phyloP scores from a whole-genome alignment of 2,888 invertebrate genomes.

The Pachymerium ferrugineum region DNA sequence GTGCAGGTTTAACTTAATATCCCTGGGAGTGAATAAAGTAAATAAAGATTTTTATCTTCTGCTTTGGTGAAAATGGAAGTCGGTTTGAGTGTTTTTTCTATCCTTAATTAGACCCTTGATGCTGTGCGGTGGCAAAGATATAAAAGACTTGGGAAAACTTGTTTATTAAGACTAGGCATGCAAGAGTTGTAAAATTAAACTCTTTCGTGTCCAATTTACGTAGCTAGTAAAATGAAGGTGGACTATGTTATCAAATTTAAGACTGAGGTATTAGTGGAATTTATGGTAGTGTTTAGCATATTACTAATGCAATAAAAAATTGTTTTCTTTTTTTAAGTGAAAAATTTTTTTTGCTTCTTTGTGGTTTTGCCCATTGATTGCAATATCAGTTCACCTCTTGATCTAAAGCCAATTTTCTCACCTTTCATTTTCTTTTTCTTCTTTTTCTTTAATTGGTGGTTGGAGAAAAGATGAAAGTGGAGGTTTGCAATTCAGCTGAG shows the following conservation, averaged over 20 bases:
- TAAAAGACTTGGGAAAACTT: not conserved
- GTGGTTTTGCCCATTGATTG: no score
- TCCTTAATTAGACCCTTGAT: not conserved
- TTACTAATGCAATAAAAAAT: no score
- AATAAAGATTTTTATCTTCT: constrained; percentile 7
- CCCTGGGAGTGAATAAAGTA: not conserved
- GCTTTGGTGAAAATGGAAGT: no score
- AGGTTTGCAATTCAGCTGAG: constrained; percentile 20
- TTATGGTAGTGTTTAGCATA: not conserved
- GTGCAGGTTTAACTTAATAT: not conserved
- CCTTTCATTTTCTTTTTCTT: constrained; percentile 17
- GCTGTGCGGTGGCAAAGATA: not conserved
- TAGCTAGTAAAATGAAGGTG: constrained; percentile 23
- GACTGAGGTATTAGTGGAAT: not conserved
- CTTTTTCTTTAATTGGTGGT: constrained; percentile 23
- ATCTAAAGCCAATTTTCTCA: constrained; percentile 17
- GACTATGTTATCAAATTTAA: constrained; percentile 15
- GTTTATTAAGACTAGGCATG: not conserved
- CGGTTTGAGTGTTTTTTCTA: not conserved
- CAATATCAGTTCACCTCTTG: constrained; percentile 15
- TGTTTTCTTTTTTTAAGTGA: no score
- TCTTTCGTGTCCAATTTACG: constrained; percentile 21
- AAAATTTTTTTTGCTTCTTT: no score
- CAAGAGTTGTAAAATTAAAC: constrained; percentile 20
- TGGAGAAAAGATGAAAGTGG: constrained; percentile 27